Evolutionary conservation across 2,797 vertebrate species (phyloP), one percentile per base, ranked within the genome.

Genomic region (Hemibagrus guttatus): DNA sequence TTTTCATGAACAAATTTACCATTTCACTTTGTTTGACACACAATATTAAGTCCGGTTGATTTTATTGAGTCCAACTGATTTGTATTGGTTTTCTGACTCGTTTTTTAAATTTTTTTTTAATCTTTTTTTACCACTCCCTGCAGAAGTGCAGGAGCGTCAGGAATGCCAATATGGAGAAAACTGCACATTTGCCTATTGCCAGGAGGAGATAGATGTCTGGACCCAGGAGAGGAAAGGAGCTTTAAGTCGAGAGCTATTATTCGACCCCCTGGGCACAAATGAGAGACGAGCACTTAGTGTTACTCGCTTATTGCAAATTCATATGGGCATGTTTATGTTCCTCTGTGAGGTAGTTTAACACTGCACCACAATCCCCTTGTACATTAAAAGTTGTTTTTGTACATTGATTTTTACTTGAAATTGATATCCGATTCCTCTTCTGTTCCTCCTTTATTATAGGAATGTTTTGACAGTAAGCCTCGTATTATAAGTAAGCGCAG

Each of bases 171-270:
- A 98, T 66, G 98, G 98, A 86, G 98, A 99, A 95, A 98, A 98
- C 95, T 99, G 98, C 94, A 99, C 98, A n/a, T 99, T 99, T 93
- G 98, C 98, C 39, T 99, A 99, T 95, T 98, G 99, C 93, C 98
- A 99, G 95, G 98, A 99, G 91, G 98, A 99, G 95, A 99, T 99
- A 17, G 98, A 99, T 61, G 97, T 99, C 86, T 99, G 98, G 98
- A 99, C 98, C 0, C 97, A 99, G 93, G 98, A 99, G 94, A 96
- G 98, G 91, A 99, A 99, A 92, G 98, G 98, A 1, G 97, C 97
- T 12, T 95, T 99, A 90, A 98, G 98, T 94, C 96, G 98, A 3
- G 97, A 99, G 94, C 97, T 99, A 89, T 96, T 99, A 89, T 99
- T 99, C 19, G 98, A 96, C 94, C 97, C 16, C 81, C 2, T 96